phyloP scores from a whole-genome alignment of 2,797 vertebrate species.

The Pipistrellus kuhlii region DNA sequence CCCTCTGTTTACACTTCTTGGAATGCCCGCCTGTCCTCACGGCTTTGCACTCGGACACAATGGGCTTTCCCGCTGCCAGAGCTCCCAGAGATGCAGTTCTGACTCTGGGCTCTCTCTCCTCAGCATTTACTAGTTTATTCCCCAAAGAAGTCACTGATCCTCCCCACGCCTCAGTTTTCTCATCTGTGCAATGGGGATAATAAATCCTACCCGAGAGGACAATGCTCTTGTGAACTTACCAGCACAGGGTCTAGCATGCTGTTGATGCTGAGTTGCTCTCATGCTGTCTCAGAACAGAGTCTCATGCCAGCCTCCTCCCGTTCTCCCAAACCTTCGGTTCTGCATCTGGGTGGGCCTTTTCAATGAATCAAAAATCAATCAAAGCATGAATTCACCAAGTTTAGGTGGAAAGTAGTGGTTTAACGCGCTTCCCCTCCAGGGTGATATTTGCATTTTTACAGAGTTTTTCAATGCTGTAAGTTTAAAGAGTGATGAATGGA shows the following conservation, averaged over 20 bases:
- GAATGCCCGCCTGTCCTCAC: neutral
- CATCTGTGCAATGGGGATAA: neutral
- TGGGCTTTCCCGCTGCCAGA: neutral
- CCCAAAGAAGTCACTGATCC: neutral
- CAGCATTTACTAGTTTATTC: neutral
- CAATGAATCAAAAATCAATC: conserved; percentile 1
- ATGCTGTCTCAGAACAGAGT: neutral
- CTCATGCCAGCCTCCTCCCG: neutral
- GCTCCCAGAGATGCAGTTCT: neutral
- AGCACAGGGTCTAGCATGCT: neutral
- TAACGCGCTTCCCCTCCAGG: neutral
- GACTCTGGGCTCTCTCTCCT: neutral
- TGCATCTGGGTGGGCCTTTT: neutral
- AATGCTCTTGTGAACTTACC: neutral
- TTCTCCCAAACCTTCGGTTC: neutral
- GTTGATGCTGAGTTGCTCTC: neutral
- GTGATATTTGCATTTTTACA: conserved; percentile 7
- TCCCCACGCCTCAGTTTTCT: neutral
- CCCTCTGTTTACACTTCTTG: too few relatives aligned
- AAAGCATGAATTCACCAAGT: neutral
- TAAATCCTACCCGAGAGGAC: too few relatives aligned
- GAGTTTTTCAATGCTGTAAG: neutral
- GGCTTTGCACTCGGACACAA: neutral
- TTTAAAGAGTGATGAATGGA: neutral
- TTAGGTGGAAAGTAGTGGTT: neutral